Conservation (phyloP, 2,797 vertebrate genomes). For the Petrocephalus sullivani region DNA sequence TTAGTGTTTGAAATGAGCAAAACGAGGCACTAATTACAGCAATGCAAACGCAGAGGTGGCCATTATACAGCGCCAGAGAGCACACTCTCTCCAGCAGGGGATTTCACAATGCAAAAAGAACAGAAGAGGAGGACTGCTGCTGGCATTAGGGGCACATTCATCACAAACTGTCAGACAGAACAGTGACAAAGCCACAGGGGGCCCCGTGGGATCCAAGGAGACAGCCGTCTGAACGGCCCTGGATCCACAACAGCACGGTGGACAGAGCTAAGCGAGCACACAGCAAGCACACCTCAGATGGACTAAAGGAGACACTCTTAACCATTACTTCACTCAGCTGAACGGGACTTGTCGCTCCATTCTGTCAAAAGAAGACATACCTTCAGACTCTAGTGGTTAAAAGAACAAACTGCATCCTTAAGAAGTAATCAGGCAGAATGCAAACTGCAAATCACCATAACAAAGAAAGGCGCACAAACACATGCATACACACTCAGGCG, state of each 20-base stretch:
- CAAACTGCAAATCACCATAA: background rate
- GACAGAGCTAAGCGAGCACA: background rate
- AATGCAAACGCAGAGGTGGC: background rate
- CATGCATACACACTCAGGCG: too few relatives aligned
- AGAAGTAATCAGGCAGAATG: background rate
- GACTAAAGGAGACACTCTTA: background rate
- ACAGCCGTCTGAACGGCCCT: background rate
- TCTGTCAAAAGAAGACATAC: background rate
- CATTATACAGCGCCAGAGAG: background rate
- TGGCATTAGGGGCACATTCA: background rate
- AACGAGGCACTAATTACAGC: background rate
- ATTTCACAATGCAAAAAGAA: background rate
- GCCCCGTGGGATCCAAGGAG: background rate
- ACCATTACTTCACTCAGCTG: background rate
- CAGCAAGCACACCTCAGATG: background rate
- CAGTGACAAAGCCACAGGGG: background rate
- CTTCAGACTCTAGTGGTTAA: background rate
- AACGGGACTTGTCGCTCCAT: background rate
- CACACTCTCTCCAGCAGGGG: background rate
- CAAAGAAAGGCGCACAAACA: background rate
- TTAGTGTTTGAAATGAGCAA: background rate
- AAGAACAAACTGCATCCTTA: background rate
- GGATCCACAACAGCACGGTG: background rate
- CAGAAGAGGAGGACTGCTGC: background rate
- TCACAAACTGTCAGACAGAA: background rate